Base-by-base conservation (phyloP, 1,140 invertebrate species). In the Solen grandis region DNA sequence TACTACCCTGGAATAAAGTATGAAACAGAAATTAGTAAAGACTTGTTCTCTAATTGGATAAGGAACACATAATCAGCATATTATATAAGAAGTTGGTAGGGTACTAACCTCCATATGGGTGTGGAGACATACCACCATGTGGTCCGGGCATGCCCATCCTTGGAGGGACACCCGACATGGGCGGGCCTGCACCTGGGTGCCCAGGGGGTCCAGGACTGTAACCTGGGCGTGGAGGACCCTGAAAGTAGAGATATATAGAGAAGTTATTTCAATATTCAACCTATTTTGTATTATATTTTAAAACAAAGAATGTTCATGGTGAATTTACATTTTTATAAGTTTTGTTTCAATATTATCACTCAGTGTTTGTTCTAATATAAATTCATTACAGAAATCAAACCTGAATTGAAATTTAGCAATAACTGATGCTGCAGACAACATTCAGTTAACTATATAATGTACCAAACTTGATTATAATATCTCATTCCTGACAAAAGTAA, bases 101-200 rank as follows among this genome's bases (percentile, higher is more conserved):
- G n/a, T n/a, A 46, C 54, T 27, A 50, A 76, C 73, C 59, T 76
- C 22, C 59, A 63, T 76, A 76, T n/a, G 60, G 73, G 38, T 76
- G 73, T 5, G 73, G 62, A 10, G 73, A 66, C 73, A 76, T 76
- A 31, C 72, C 72, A n/a, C n/a, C n/a, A n/a, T n/a, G n/a, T 46
- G 72, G 72, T 1, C 72, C 72, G 35, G 73, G 73, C 73, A 76
- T 76, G 27, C 73, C 60, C 73, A 76, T 76, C 16, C 73, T 25
- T 5, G 73, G 73, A 31, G 73, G 73, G 25, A 73, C 70, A 1
- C 70, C 70, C 3, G 70, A 41, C 70, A 73, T 73, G 8, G 70
- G 55, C 2, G 73, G 73, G 0, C 60, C 73, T 38, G 38, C 73
- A 22, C 5, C 46, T 52, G 62, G 62, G 25, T 65, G 60, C n/a